Evolutionary conservation across 2,888 invertebrate genomes (phyloP), one percentile per base, ranked within the genome.

Genomic region (Brachyptera risi): DNA sequence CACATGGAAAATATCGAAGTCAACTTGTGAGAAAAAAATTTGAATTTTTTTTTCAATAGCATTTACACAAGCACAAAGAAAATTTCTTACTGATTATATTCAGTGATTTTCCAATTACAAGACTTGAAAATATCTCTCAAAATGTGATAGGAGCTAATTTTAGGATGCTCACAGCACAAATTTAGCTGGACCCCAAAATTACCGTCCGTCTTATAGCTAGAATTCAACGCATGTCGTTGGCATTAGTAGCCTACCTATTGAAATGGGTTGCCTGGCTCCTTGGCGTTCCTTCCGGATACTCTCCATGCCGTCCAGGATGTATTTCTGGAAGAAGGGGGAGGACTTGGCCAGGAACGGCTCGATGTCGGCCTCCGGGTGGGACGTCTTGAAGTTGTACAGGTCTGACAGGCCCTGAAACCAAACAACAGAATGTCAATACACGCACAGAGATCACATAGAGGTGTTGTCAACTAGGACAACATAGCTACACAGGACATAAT

Each of bases 241-340:
- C 38, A 13, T 3, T 13, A 5, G n/a, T 3, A 38, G 19, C n/a
- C 17, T 19, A 17, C 42, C 1, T 17, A 21, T 21, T 42, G 42
- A 5, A 15, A 15, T 3, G 38, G 3, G 38, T 13, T 5, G 4
- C 19, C 19, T 42, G 19, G 15, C 19, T 42, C 5, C 2, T 2
- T 3, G 3, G 3, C 19, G 44, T 11, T 5, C 5, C 11, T 21
- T 4, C 5, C 3, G 3, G 60, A 88, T 85, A 58, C 80, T 80
- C 66, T 81, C 81, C 63, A 93, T 76, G 0, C 90, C 90, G 56
- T 87, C 80, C 73, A 88, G 87, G 67, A 94, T 90, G 73, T 90
- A 93, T 71, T 88, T 88, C 72, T 92, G 90, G 80, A 93, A 93
- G 76, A 88, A 89, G 73, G 87, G 85, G 56, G 91, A 90, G 0